Base-by-base conservation (phyloP, 2,113 vertebrate species). In the Oophaga pumilio region DNA sequence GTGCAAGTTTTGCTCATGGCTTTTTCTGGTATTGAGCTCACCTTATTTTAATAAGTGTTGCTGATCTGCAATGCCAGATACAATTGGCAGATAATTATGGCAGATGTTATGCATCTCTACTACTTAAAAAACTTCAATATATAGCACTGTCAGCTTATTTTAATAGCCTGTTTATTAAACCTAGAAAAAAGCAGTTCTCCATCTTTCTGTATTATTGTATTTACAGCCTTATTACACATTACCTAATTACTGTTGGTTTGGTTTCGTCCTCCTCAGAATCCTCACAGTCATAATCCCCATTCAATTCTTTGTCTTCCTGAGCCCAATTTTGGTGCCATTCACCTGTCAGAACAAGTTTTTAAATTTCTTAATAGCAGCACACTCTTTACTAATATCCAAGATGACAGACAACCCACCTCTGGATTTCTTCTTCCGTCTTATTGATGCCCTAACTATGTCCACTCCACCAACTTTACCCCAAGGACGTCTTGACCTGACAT, bases 381-480 rank as follows among this genome's bases (percentile, higher is more conserved):
- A 8, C 22, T 77, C n/a, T 71, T 17, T 84, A 17, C 4, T 33
- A 53, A 71, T 11, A 59, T 0, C 8, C 33, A 73, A 26, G 33
- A 52, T 53, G 8, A 78, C 18, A 4, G 20, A 64, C 14, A 20
- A 43, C 92, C 85, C 86, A 98, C 97, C 97, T 92, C 91, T 95
- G 76, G 89, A 91, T 76, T 92, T 94, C 90, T 94, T 96, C 90
- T 95, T 96, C 89, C 93, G 93, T 86, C 96, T 96, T 89, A 99
- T 96, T 74, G 97, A 97, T 71, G 96, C 95, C 0, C 96, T 95
- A 77, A 99, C 94, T 0, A 99, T 94, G 89, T 97, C 96, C 0
- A 94, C 92, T 76, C 95, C 96, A 0, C 95, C 92, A 14, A 82
- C 93, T 43, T 88, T 22, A 43, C 89, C 91, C n/a, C 76, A 89